phyloP scores from a whole-genome alignment of 2,888 invertebrate species.

The Archaeoteleia sp. region DNA sequence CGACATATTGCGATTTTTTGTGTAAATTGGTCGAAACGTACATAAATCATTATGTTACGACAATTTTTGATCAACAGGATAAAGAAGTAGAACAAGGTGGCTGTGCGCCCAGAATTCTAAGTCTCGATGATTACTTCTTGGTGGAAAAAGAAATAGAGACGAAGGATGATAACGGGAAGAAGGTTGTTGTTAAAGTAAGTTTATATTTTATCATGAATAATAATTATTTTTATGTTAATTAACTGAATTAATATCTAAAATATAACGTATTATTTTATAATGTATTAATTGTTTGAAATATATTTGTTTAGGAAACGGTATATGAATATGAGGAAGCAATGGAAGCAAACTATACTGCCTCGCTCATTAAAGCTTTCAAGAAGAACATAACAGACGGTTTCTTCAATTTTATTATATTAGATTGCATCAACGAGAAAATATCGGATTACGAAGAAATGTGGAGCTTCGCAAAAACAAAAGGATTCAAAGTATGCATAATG shows the following conservation, averaged over 20 bases:
- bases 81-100: slow-evolving; percentile 89
- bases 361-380: slow-evolving; percentile 91
- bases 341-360: slow-evolving; percentile 88
- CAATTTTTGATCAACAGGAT: slow-evolving; percentile 75
- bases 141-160: slow-evolving; percentile 87
- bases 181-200: slow-evolving; percentile 79
- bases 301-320: slow-evolving; percentile 80
- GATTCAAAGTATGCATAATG: slow-evolving; percentile 86
- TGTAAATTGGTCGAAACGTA: too few species aligned
- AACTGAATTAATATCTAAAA: slow-evolving; percentile 27
- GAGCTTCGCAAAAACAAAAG: slow-evolving; percentile 88
- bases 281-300: slow-evolving; percentile 8
- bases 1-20: too few species aligned
- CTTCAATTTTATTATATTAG: slow-evolving; percentile 94
- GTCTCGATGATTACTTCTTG: slow-evolving; percentile 97
- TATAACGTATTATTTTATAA: slow-evolving; percentile 10
- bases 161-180: slow-evolving; percentile 84
- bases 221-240: too few species aligned
- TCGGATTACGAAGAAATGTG: slow-evolving; percentile 91
- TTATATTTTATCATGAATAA: too few species aligned
- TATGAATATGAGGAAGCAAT: slow-evolving; percentile 92
- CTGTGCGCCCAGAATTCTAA: slow-evolving; percentile 92
- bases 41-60: too few species aligned
- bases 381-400: slow-evolving; percentile 92
- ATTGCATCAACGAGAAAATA: slow-evolving; percentile 90